Evolutionary conservation across 1,140 invertebrate species (phyloP).

Genomic region (Maconellicoccus hirsutus): DNA sequence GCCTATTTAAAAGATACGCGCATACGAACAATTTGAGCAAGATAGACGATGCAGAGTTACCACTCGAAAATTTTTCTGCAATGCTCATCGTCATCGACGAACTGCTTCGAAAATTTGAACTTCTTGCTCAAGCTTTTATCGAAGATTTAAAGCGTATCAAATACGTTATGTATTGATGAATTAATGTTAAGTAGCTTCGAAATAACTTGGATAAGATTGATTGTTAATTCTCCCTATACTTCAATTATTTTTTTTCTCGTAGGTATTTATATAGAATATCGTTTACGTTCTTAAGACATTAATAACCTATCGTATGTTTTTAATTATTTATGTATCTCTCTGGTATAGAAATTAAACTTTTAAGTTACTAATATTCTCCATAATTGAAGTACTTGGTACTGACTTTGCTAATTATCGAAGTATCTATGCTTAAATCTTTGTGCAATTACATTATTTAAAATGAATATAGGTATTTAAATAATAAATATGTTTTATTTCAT

Average conservation of each 20-base stretch:
- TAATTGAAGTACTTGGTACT: not conserved
- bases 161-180: not conserved
- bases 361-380: not conserved
- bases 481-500: no score
- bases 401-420: not conserved
- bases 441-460: slow-evolving; percentile 1
- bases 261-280: not conserved
- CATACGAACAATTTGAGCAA: not conserved
- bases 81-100: not conserved
- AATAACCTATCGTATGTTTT: slow-evolving; percentile 4
- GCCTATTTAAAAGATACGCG: no score
- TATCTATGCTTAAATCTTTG: slow-evolving; percentile 3
- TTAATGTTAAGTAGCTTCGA: not conserved
- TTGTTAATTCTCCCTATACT: slow-evolving; percentile 2
- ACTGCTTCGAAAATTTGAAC: not conserved
- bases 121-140: slow-evolving; percentile 4
- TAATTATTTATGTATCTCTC: not conserved
- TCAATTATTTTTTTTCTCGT: slow-evolving; percentile 7
- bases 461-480: not conserved
- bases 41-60: not conserved
- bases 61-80: not conserved
- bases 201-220: not conserved
- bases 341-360: not conserved
- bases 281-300: not conserved
- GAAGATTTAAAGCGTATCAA: not conserved